Percentiles rank a stretch among this genome's conserved stretches.
phyloP scores from a whole-genome alignment of 2,113 vertebrate species.

The Paedocypris sp. region DNA sequence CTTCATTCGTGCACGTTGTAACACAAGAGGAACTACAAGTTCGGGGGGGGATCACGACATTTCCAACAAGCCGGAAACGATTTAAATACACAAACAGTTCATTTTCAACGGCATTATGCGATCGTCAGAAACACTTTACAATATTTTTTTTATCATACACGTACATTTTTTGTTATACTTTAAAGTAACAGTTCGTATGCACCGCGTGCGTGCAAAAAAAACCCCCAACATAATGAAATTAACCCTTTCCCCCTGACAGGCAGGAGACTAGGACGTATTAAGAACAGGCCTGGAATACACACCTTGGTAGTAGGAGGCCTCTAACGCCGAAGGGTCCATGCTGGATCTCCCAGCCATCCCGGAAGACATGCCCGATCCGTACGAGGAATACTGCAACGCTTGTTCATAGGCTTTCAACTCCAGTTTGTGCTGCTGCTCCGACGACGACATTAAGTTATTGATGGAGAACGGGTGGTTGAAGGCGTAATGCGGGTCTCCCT shows the following conservation, averaged over 20 bases:
- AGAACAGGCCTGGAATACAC: constrained; percentile 94
- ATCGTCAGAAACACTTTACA: constrained; percentile 51
- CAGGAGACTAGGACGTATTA: constrained; percentile 81
- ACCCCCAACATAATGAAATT: too few species aligned
- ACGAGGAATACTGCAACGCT: constrained; percentile 84
- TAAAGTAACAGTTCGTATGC: constrained; percentile 78
- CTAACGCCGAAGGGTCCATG: constrained; percentile 81
- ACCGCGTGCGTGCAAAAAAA: constrained; percentile 56
- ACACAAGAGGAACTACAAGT: constrained; percentile 46
- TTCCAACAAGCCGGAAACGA: constrained; percentile 58
- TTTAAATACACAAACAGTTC: constrained; percentile 52
- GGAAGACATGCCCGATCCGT: constrained; percentile 65
- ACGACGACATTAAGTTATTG: constrained; percentile 97
- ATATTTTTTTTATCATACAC: constrained; percentile 50
- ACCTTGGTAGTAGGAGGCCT: constrained; percentile 95
- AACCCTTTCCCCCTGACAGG: constrained; percentile 40
- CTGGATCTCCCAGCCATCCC: constrained; percentile 71
- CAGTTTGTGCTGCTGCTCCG: constrained; percentile 97
- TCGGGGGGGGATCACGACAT: constrained; percentile 49
- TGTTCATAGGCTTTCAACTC: constrained; percentile 97
- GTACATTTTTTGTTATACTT: constrained; percentile 53
- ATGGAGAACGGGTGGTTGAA: constrained; percentile 99
- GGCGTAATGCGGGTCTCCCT: constrained; percentile 91
- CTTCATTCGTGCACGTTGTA: constrained; percentile 65
- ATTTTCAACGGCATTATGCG: constrained; percentile 47